phyloP scores from a whole-genome alignment of 2,888 invertebrate genomes.

The Trichacis sp. region DNA sequence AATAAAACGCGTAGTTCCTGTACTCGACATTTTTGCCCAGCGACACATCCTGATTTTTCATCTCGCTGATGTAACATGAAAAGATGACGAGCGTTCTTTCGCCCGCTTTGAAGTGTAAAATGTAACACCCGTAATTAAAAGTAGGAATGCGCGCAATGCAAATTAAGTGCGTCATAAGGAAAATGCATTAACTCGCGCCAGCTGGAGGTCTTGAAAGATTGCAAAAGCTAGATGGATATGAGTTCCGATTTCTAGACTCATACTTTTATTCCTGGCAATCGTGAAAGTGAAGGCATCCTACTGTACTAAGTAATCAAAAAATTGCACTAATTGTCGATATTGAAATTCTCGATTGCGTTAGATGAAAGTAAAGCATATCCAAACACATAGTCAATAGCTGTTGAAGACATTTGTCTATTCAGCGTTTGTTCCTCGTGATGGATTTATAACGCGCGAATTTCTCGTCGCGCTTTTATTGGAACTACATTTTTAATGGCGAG shows the following conservation, averaged over 20 bases:
- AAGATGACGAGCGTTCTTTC: neutral
- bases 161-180: neutral
- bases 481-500: no score
- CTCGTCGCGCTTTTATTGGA: no score
- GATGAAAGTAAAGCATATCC: no score
- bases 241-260: neutral
- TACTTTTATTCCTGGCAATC: no score
- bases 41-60: neutral
- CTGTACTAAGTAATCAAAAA: no score
- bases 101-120: neutral
- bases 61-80: conserved; percentile 1
- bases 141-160: neutral
- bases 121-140: neutral
- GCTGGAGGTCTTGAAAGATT: neutral
- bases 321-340: no score
- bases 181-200: neutral
- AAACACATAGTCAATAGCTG: no score
- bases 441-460: no score
- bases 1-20: neutral
- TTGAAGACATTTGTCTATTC: no score
- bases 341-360: neutral
- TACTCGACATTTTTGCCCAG: neutral
- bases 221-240: conserved; percentile 1
- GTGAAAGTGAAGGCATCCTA: no score
- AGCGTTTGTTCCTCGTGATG: no score